Conservation (phyloP, 2,113 vertebrate genomes). For the Nestor notabilis region DNA sequence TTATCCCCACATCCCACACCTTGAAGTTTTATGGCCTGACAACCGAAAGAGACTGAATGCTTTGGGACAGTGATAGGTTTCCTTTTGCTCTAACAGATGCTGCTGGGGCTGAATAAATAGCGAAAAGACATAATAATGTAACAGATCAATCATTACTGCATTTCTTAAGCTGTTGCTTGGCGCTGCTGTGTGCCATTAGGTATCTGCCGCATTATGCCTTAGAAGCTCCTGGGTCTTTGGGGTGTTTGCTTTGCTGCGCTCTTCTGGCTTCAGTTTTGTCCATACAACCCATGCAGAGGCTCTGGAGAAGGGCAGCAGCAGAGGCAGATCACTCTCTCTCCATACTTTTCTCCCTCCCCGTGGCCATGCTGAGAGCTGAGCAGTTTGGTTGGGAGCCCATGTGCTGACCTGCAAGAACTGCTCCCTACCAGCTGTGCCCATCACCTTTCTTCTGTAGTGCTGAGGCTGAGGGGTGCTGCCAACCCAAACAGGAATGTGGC, state of each 20-base stretch:
- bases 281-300: rapidly evolving
- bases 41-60: background rate
- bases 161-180: constrained; percentile 24
- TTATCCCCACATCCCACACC: background rate
- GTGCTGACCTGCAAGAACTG: background rate
- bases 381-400: background rate
- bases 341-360: background rate
- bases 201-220: background rate
- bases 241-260: background rate
- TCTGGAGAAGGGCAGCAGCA: rapidly evolving
- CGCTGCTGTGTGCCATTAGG: background rate
- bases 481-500: background rate
- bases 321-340: background rate
- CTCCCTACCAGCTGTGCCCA: background rate
- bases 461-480: background rate
- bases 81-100: constrained; percentile 25
- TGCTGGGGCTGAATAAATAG: constrained; percentile 1
- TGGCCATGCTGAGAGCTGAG: rapidly evolving
- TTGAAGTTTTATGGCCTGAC: background rate
- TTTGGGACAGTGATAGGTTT: background rate
- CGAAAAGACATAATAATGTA: background rate
- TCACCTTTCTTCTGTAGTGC: background rate
- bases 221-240: background rate
- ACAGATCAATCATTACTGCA: background rate
- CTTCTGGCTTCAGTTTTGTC: background rate